Conservation (phyloP, 2,113 vertebrate species). For the Tragelaphus strepsiceros region DNA sequence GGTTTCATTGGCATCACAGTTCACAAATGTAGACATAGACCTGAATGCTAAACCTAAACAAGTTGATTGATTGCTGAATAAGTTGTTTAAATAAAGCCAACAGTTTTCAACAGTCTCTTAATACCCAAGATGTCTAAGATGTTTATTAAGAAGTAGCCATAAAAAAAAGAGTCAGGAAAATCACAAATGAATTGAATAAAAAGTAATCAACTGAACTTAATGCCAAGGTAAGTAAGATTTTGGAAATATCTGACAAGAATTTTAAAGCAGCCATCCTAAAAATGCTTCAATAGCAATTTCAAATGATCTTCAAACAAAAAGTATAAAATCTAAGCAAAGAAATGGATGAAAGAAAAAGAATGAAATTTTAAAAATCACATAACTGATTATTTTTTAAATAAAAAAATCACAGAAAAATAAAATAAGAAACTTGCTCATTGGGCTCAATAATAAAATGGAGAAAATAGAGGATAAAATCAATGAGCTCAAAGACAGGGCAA, state of each 20-base stretch:
- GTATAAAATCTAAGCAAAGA: not conserved
- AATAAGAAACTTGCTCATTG: not conserved
- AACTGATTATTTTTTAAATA: not conserved
- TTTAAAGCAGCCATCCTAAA: not conserved
- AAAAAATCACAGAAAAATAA: not conserved
- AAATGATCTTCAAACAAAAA: not conserved
- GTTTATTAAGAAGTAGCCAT: not conserved
- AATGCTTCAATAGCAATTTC: not conserved
- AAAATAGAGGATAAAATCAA: not conserved
- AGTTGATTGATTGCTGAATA: not conserved
- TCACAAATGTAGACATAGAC: not conserved
- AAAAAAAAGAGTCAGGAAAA: not conserved
- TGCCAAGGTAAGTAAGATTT: not conserved
- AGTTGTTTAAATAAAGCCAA: not conserved
- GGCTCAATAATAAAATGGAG: not conserved
- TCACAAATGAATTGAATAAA: not conserved
- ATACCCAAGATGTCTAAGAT: not conserved
- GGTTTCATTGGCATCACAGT: not conserved
- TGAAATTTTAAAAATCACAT: not conserved
- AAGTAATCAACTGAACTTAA: not conserved
- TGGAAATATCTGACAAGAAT: not conserved
- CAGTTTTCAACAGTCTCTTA: not conserved
- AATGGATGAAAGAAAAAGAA: too few relatives aligned
- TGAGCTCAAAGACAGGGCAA: not conserved
- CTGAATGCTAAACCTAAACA: not conserved